Percentiles rank a stretch among this genome's conserved stretches.
Evolutionary conservation across 1,140 invertebrate genomes (phyloP).

Genomic region (Atopsyche davidsoni): DNA sequence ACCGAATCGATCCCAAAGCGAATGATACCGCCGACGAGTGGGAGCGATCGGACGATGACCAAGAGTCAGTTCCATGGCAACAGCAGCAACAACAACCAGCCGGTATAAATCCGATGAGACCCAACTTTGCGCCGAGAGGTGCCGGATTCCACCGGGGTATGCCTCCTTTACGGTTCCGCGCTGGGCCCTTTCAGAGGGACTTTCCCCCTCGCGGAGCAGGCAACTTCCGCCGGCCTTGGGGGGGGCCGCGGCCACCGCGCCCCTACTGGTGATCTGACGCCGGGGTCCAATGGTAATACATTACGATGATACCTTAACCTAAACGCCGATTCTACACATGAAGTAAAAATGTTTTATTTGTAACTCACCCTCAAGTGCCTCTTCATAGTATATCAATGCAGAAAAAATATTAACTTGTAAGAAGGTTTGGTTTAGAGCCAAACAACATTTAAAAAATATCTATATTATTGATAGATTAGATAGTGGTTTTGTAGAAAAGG

Average conservation of each 20-base stretch:
- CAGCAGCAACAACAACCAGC: background rate
- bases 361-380: no score
- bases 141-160: background rate
- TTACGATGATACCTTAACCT: no score
- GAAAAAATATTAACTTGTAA: no score
- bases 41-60: background rate
- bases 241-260: conserved; percentile 12
- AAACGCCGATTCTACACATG: no score
- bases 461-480: no score
- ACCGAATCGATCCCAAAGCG: background rate
- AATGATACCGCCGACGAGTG: background rate
- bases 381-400: no score
- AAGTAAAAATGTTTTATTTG: no score
- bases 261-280: no score
- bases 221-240: conserved; percentile 20
- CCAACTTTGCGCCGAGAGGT: conserved; percentile 6
- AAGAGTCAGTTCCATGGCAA: conserved; percentile 7
- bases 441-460: no score
- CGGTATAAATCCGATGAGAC: conserved; percentile 17
- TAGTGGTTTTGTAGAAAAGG: no score
- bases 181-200: background rate
- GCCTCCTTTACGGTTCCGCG: conserved; percentile 2
- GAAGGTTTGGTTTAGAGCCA: no score
- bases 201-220: background rate
- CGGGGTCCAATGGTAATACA: no score